Evolutionary conservation across 2,797 vertebrate species (phyloP), one percentile per base, ranked within the genome.

Genomic region (Odontamblyopus rebecca): DNA sequence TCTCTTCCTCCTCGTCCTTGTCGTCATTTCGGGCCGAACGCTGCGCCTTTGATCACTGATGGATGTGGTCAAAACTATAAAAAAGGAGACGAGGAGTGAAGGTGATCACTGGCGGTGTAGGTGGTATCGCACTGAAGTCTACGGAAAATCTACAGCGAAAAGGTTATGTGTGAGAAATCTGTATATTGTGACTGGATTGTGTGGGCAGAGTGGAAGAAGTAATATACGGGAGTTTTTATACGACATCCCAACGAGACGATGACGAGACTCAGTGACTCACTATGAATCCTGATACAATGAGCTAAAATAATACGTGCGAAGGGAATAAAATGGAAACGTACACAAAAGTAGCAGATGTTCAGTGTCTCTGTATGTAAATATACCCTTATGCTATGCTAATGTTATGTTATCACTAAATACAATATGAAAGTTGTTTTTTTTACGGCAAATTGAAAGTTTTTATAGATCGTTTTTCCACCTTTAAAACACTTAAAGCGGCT

Each of bases 1-100:
- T 70, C 74, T 77, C 82, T 67, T 73, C n/a, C n/a, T 65, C 32
- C 66, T 38, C 59, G 26, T 77, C 57, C 75, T 72, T 76, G 74
- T 51, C 19, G 23, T 29, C 44, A 50, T 65, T 29, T 29, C 6
- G 29, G 41, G 63, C 62, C 27, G n/a, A 27, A 26, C 41, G 23
- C 9, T 29, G 26, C 41, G 29, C 18, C 41, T 65, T 50, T 65
- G 63, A 65, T 66, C 41, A 51, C 8, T 11, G 26, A 30, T 51
- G 26, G 23, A 3, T 27, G 44, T 11, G 15, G 26, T 51, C 18
- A 66, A 66, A 66, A 51, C 26, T 30, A 3, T 26, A 29, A 50
- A 23, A 27, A 9, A 18, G 4, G 6, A 23, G 4, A 5, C 4
- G 26, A 66, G 9, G 19, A 29, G 64, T 51, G 44, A 51, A 66